Conservation (phyloP, 2,888 invertebrate genomes). For the Drosophila mercatorum region DNA sequence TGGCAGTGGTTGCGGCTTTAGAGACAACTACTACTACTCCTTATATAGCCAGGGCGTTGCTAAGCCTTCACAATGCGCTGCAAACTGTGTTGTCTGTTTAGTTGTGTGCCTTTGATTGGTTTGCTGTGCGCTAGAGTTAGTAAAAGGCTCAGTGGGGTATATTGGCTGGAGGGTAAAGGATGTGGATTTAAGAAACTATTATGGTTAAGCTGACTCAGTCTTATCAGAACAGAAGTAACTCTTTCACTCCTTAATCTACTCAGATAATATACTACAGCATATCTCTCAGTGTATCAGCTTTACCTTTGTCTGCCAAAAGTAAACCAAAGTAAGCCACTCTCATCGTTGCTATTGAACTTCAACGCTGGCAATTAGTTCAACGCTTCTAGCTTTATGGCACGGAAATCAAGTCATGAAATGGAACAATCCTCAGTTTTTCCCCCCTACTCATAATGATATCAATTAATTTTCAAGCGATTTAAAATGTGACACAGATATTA, state of each 20-base stretch:
- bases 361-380: constrained; percentile 3
- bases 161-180: too few relatives aligned
- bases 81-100: constrained; percentile 5
- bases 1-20: constrained; percentile 12
- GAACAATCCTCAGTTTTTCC: constrained; percentile 11
- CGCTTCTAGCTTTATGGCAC: constrained; percentile 22
- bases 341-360: constrained; percentile 6
- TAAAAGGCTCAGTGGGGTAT: neutral
- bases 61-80: constrained; percentile 10
- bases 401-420: constrained; percentile 26
- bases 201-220: too few relatives aligned
- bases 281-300: neutral
- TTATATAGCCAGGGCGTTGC: constrained; percentile 11
- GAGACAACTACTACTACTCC: constrained; percentile 17
- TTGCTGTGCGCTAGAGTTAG: constrained; percentile 1
- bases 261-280: neutral
- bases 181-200: too few relatives aligned
- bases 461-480: constrained; percentile 51
- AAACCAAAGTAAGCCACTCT: neutral
- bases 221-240: too few relatives aligned
- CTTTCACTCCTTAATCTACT: neutral
- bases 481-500: constrained; percentile 36
- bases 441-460: constrained; percentile 28
- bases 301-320: neutral
- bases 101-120: constrained; percentile 6